phyloP scores from a whole-genome alignment of 2,888 invertebrate species.

The Disparrhopalites patrizii region DNA sequence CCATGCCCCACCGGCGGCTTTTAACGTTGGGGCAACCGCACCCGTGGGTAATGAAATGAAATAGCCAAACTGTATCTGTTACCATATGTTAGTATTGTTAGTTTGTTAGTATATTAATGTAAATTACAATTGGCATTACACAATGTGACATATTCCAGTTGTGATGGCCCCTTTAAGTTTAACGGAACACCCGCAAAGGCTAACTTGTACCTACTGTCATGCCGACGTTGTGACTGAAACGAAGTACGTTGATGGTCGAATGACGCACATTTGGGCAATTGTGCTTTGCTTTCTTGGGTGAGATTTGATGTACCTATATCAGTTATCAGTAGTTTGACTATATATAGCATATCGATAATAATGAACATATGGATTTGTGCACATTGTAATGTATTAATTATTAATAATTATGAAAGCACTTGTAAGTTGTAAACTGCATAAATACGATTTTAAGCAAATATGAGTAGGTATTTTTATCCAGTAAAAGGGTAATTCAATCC shows the following conservation, averaged over 20 bases:
- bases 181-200: background rate
- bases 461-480: too few relatives aligned
- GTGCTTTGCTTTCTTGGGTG: conserved; percentile 19
- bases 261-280: conserved; percentile 13
- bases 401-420: too few relatives aligned
- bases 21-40: background rate
- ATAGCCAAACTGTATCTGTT: background rate
- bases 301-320: background rate
- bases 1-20: background rate
- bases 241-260: conserved; percentile 6
- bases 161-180: background rate
- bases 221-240: conserved; percentile 8
- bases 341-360: too few relatives aligned
- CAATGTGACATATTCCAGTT: background rate
- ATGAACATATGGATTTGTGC: too few relatives aligned
- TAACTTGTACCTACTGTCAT: conserved; percentile 13
- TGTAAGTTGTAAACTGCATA: too few relatives aligned
- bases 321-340: too few relatives aligned
- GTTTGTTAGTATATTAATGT: too few relatives aligned
- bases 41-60: background rate
- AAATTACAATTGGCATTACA: too few relatives aligned
- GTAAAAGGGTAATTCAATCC: too few relatives aligned
- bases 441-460: too few relatives aligned
- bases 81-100: background rate
- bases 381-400: too few relatives aligned